phyloP scores from a whole-genome alignment of 2,797 vertebrate genomes.

The Dendrocincla fuliginosa region DNA sequence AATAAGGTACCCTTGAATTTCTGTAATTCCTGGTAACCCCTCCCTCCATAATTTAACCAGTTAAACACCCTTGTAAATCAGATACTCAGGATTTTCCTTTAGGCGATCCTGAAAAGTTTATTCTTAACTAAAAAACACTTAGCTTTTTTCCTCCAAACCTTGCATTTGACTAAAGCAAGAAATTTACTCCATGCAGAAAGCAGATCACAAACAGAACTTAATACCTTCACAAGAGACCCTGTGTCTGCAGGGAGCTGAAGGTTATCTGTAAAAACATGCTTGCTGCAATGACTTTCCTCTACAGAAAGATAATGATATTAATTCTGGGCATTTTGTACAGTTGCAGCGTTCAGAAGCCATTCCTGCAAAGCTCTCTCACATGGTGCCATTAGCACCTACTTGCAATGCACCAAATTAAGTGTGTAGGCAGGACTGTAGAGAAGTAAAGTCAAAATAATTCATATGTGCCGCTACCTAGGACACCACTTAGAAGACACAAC shows the following conservation, averaged over 20 bases:
- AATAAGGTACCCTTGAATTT: background rate
- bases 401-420: background rate
- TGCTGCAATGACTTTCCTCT: background rate
- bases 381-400: background rate
- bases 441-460: background rate
- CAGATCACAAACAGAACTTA: background rate
- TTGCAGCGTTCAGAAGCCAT: background rate
- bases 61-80: background rate
- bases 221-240: background rate
- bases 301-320: background rate
- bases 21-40: background rate
- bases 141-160: background rate
- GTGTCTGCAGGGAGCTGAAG: background rate
- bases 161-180: background rate
- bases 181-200: background rate
- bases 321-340: background rate
- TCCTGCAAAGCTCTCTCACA: conserved; percentile 1
- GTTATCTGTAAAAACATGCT: background rate
- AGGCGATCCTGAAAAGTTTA: background rate
- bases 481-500: background rate
- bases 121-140: background rate
- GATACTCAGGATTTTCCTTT: background rate
- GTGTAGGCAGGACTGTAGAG: background rate
- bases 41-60: background rate
- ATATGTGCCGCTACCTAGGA: background rate